Evolutionary conservation across 2,797 vertebrate species (phyloP), one percentile per base, ranked within the genome.

Genomic region (Catamblyrhynchus diadema): DNA sequence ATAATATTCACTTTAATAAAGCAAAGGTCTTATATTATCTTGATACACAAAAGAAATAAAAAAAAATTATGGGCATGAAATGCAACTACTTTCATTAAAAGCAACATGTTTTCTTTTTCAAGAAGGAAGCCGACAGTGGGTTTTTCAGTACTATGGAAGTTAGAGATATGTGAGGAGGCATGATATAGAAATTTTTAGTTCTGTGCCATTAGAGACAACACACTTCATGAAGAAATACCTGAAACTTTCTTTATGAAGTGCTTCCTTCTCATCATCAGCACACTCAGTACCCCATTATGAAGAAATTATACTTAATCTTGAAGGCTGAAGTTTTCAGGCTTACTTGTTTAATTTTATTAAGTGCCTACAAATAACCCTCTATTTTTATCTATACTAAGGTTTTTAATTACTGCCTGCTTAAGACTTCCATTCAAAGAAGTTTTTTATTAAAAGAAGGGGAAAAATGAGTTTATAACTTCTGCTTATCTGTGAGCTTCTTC

Each of bases 401-500:
- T 61, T 5, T 64, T 74, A 72, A 70, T 53, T 27, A 25, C 7
- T 71, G 12, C 25, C 32, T 41, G 14, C 20, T 81, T 64, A 72
- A 44, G 19, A 42, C 9, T 69, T 8, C 8, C 1, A 6, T 22
- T 82, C 10, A 12, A n/a, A 0, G 2, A 65, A 39, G 5, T 50
- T 45, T 50, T 19, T 10, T 39, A 4, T 11, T 37, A 28, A 80
- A 77, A 53, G 17, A 35, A 2, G 2, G 3, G 6, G 0, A 1
- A 45, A 64, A 78, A 7, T 2, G 2, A 19, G 5, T 73, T 81
- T 10, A 8, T 12, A 66, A 44, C 9, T 57, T 48, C 13, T 72
- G 51, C 4, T 67, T n/a, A 28, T 75, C 23, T 33, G 21, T 44
- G n/a, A 90, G 9, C 5, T 85, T 64, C 64, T 67, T 24, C 22